Evolutionary conservation across 2,888 invertebrate genomes (phyloP), one percentile per base, ranked within the genome.

Genomic region (Ichneumoninae sp.): DNA sequence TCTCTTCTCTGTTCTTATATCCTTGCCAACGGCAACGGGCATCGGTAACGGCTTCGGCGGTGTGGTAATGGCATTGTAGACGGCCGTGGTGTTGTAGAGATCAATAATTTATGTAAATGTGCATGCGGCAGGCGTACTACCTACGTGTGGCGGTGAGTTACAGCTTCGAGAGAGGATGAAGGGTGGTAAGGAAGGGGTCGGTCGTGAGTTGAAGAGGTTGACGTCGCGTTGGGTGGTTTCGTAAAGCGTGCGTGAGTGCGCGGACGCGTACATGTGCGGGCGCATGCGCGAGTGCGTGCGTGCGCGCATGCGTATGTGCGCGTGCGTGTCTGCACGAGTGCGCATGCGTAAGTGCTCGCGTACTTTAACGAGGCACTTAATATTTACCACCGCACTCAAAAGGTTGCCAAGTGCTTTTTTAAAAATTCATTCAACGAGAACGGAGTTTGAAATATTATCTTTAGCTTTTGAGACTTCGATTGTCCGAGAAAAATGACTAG

Each of bases 91-190:
- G 91, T 92, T 93, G 91, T 92, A 91, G 91, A 91, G 93, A 93
- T 93, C 93, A 93, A 93, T 93, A 93, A 93, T 93, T 93, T 93
- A 93, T 93, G 93, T 92, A 93, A 93, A 93, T 93, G 93, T 93
- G 93, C 93, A 93, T 91, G 91, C 91, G 91, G 92, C 92, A 91
- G 92, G 93, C 93, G 92, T 91, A 93, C 92, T 92, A 92, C 91
- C 92, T 85, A 83, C 86, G 93, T 92, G 93, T 93, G 93, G 92
- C 93, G 91, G 92, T 93, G 93, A 93, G 93, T 93, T 93, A 93
- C 91, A 91, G 92, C 91, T 89, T 87, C 87, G 87, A 83, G 88
- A 89, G 87, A 89, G 89, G 80, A 82, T 57, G 86, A 84, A 84
- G 85, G 82, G 85, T 79, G 79, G 86, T 74, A 84, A 86, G 88